A percentile compares a stretch with the other conserved stretches of the same genome.
phyloP scores from a whole-genome alignment of 2,888 invertebrate genomes.

The Hoplodrina blanda region DNA sequence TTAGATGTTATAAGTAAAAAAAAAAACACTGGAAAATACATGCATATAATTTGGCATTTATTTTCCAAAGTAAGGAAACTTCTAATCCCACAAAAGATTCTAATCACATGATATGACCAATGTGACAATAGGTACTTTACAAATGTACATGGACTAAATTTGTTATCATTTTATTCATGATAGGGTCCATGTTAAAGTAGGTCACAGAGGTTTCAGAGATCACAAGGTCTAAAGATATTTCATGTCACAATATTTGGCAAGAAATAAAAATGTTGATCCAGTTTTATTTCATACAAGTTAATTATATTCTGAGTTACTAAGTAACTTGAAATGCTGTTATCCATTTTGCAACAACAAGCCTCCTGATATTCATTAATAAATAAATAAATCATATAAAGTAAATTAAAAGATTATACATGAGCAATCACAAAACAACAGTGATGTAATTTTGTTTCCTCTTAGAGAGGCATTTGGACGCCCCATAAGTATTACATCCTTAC shows the following conservation, averaged over 20 bases:
- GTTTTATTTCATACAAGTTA: slow-evolving; percentile 20
- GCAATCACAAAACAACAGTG: slow-evolving; percentile 29
- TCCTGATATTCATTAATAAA: slow-evolving; percentile 32
- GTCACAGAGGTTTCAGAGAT: slow-evolving; percentile 36
- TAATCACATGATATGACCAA: slow-evolving; percentile 2
- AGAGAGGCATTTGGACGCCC: slow-evolving; percentile 40
- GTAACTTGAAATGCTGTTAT: slow-evolving; percentile 34
- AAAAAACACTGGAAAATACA: slow-evolving; percentile 1
- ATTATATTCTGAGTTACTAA: slow-evolving; percentile 30
- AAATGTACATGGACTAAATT: background rate
- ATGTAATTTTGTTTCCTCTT: slow-evolving; percentile 43
- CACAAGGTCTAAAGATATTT: slow-evolving; percentile 43
- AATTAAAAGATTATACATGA: slow-evolving; percentile 27
- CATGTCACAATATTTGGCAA: slow-evolving; percentile 60
- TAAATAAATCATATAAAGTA: slow-evolving; percentile 45
- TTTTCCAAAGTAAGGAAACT: slow-evolving; percentile 8
- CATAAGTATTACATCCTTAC: slow-evolving; percentile 53
- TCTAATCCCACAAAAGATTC: slow-evolving; percentile 14
- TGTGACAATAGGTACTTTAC: slow-evolving; percentile 7
- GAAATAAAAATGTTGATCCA: slow-evolving; percentile 35
- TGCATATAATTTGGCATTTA: slow-evolving; percentile 7
- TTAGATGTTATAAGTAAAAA: background rate
- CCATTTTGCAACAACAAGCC: slow-evolving; percentile 26
- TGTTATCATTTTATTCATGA: slow-evolving; percentile 5
- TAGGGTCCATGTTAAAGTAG: slow-evolving; percentile 30